Conservation (phyloP, 2,113 vertebrate genomes). For the Ceyx margarethae region DNA sequence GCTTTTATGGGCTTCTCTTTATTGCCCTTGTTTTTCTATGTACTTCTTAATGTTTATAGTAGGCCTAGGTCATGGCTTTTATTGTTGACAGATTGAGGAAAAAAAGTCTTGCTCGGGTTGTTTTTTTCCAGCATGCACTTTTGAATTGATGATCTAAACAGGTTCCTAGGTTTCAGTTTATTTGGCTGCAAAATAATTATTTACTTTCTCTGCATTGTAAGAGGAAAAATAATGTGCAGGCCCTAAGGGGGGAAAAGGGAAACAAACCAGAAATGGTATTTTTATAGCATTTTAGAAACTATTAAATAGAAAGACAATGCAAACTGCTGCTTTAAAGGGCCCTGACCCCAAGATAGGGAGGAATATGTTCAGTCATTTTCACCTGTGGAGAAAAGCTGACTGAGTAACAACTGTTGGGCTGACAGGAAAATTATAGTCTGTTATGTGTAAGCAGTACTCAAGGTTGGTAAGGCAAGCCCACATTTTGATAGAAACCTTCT, state of each 20-base stretch:
- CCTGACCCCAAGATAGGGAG: neutral
- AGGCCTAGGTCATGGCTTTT: neutral
- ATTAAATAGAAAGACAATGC: neutral
- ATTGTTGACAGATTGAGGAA: neutral
- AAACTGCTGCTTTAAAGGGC: neutral
- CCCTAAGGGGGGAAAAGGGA: neutral
- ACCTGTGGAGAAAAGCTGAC: neutral
- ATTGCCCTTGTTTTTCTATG: neutral
- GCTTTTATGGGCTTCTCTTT: neutral
- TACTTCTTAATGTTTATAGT: neutral
- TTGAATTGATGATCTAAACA: neutral
- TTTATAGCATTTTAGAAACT: neutral
- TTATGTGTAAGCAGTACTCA: neutral
- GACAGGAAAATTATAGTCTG: neutral
- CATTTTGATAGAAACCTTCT: neutral
- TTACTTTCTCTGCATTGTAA: neutral
- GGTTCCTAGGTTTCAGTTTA: neutral
- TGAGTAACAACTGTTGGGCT: neutral
- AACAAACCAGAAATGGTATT: neutral
- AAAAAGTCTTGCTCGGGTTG: neutral
- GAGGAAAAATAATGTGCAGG: neutral
- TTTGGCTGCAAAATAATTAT: neutral
- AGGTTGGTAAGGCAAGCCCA: neutral
- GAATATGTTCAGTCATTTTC: neutral
- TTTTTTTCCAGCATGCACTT: neutral